A percentile compares a stretch with the other conserved stretches of the same genome.
phyloP scores from a whole-genome alignment of 2,113 vertebrate genomes.

The Lepisosteus osseus region DNA sequence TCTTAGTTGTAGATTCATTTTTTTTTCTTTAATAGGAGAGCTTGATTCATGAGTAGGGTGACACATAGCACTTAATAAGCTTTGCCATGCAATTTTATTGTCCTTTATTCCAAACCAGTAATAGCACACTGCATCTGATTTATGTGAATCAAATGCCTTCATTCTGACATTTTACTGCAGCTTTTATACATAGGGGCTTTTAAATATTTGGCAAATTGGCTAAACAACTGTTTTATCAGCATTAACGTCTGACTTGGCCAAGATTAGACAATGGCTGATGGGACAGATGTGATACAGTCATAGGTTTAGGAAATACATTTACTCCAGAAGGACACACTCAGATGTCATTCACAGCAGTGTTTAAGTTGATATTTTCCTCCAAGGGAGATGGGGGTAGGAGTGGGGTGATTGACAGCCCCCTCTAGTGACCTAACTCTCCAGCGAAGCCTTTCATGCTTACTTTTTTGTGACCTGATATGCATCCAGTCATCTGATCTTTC shows the following conservation, averaged over 20 bases:
- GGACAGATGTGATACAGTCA: too few relatives aligned
- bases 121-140: slow-evolving; percentile 34
- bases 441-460: not conserved
- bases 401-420: not conserved
- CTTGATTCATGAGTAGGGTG: slow-evolving; percentile 13
- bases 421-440: not conserved
- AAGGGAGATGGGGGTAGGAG: not conserved
- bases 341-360: too few relatives aligned
- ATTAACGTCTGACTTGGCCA: not conserved
- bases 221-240: slow-evolving; percentile 37
- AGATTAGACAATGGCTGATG: too few relatives aligned
- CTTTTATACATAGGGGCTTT: slow-evolving; percentile 35
- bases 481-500: not conserved
- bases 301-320: too few relatives aligned
- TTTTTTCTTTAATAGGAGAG: not conserved
- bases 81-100: slow-evolving; percentile 29
- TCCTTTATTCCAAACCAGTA: slow-evolving; percentile 39
- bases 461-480: not conserved
- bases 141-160: slow-evolving; percentile 31
- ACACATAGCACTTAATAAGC: slow-evolving; percentile 32
- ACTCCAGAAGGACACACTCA: too few relatives aligned
- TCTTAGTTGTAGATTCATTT: too few relatives aligned
- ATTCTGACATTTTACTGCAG: slow-evolving; percentile 28
- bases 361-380: not conserved
- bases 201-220: slow-evolving; percentile 27